Conservation (phyloP, 2,888 invertebrate species). For the Ornithoptera alexandrae region DNA sequence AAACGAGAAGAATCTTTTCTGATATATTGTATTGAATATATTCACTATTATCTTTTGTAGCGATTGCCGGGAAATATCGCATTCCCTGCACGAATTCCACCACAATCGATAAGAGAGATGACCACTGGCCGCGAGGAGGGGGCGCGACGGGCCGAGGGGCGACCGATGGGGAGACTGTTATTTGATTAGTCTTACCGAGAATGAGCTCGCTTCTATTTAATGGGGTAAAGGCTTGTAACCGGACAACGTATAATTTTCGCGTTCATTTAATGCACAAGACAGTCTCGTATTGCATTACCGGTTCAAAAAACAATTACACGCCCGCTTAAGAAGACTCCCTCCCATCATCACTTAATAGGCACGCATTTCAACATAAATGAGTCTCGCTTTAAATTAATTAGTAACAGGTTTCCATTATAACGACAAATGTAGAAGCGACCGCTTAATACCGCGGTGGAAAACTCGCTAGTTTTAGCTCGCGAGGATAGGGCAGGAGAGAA, state of each 20-base stretch:
- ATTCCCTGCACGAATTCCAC: slow-evolving; percentile 80
- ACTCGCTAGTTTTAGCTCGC: slow-evolving; percentile 80
- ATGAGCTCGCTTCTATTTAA: slow-evolving; percentile 79
- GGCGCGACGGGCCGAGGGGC: slow-evolving; percentile 44
- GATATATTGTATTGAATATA: slow-evolving; percentile 12
- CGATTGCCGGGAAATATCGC: slow-evolving; percentile 74
- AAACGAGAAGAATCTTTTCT: not conserved
- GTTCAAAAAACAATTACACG: slow-evolving; percentile 58
- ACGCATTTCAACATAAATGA: slow-evolving; percentile 79
- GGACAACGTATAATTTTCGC: slow-evolving; percentile 75
- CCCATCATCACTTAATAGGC: slow-evolving; percentile 77
- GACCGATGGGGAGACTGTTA: slow-evolving; percentile 73
- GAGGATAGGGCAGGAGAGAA: slow-evolving; percentile 77
- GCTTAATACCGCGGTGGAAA: slow-evolving; percentile 80
- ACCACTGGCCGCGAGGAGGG: slow-evolving; percentile 74
- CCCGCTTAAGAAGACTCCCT: slow-evolving; percentile 60
- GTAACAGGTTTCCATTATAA: slow-evolving; percentile 80
- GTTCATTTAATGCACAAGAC: slow-evolving; percentile 42
- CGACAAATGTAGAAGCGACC: slow-evolving; percentile 80
- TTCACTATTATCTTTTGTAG: slow-evolving; percentile 46
- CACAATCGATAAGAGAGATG: slow-evolving; percentile 81
- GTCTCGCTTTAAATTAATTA: slow-evolving; percentile 80
- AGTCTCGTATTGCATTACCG: slow-evolving; percentile 47
- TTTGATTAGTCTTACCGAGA: slow-evolving; percentile 81
- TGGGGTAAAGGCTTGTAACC: slow-evolving; percentile 78